These are phyloP conservation scores for Saturnia japonica DNA, from an alignment of 2,888 invertebrate genomes.

Conservation along the genomic window DNA sequence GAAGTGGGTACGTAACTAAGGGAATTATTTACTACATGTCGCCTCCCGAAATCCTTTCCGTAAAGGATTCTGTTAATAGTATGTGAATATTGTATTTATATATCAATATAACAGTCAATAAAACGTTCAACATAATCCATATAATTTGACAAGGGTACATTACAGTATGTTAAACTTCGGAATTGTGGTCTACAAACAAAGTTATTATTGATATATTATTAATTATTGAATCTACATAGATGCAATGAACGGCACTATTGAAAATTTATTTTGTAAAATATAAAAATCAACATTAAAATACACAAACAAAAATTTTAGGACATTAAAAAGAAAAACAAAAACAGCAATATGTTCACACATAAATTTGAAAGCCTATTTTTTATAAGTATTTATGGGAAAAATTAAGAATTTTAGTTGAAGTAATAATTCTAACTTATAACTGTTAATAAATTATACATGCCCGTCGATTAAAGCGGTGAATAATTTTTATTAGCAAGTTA, in stretches of 20 bases:
- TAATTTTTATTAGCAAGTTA: not conserved
- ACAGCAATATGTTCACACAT: not conserved
- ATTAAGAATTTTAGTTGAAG: no score
- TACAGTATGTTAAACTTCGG: not conserved
- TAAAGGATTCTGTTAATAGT: not conserved
- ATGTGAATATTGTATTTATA: not conserved
- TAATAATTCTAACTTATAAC: not conserved
- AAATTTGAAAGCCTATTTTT: no score
- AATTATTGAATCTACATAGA: not conserved
- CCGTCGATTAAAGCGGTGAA: not conserved
- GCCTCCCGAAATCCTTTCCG: slow-evolving; percentile 6
- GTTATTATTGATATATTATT: not conserved
- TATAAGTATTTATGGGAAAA: no score
- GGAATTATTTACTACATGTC: slow-evolving; percentile 16
- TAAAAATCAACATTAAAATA: not conserved
- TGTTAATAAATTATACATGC: not conserved
- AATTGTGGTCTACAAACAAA: not conserved
- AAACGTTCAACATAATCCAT: not conserved
- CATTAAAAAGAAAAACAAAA: not conserved
- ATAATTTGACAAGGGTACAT: not conserved
- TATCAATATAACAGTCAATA: not conserved
- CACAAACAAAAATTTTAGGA: not conserved
- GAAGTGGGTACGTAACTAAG: slow-evolving; percentile 20
- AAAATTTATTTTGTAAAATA: not conserved
- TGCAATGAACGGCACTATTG: not conserved